Percentiles rank a stretch among this genome's conserved stretches.
Conservation (phyloP, 2,888 invertebrate species). For the Liopterus haemorrhoidalis region DNA sequence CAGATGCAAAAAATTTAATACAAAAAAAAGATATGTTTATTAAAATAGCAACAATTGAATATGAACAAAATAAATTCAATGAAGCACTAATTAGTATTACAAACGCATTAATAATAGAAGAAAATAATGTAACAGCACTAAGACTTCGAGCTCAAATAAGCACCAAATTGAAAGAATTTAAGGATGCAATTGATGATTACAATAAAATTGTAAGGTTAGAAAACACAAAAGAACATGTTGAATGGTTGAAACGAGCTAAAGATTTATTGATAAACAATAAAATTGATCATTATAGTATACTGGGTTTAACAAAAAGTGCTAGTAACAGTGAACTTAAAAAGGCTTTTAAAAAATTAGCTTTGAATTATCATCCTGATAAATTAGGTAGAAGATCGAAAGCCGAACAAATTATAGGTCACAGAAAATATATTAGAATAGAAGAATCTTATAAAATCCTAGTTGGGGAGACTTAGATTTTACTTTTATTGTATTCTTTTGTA, state of each 20-base stretch:
- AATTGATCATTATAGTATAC: conserved; percentile 2
- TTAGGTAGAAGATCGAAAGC: conserved; percentile 7
- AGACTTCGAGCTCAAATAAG: conserved; percentile 11
- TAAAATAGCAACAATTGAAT: conserved; percentile 9
- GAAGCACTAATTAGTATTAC: conserved; percentile 9
- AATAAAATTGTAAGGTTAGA: conserved; percentile 5
- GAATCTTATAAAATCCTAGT: too few relatives aligned
- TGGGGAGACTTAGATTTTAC: too few relatives aligned
- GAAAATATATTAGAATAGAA: too few relatives aligned
- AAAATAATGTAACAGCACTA: conserved; percentile 4
- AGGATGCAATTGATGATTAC: conserved; percentile 16
- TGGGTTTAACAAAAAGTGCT: conserved; percentile 9
- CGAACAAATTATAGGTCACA: conserved; percentile 1
- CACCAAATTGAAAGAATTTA: conserved; percentile 11
- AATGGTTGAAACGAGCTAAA: conserved; percentile 2
- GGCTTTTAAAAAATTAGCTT: conserved; percentile 12
- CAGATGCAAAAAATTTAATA: conserved; percentile 11
- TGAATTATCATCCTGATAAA: conserved; percentile 16
- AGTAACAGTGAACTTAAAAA: conserved; percentile 13
- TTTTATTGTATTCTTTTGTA: too few relatives aligned
- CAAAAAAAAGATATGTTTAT: conserved; percentile 4
- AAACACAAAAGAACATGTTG: neutral
- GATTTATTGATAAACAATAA: neutral
- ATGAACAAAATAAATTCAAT: conserved; percentile 2
- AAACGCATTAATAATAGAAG: conserved; percentile 10